Percentiles rank a stretch among this genome's conserved stretches.
Evolutionary conservation across 2,797 vertebrate genomes (phyloP).

Genomic region (Cygnus olor): DNA sequence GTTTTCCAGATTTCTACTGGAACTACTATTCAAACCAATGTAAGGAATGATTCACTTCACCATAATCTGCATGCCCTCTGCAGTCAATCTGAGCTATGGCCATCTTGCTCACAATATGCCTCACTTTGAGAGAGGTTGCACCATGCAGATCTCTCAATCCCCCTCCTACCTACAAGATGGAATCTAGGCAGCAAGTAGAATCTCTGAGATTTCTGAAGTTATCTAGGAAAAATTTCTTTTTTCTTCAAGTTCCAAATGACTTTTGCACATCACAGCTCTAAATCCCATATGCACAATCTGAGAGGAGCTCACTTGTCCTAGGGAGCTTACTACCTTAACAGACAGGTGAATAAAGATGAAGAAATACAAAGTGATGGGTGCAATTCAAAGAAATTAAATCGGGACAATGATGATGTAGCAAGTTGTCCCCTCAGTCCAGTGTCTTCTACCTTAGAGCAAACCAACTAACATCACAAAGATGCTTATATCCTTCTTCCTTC

Average conservation of each 20-base stretch:
- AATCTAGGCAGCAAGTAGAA: neutral
- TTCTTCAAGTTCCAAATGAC: neutral
- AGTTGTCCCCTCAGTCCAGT: neutral
- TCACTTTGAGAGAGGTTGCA: accelerated
- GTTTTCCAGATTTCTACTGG: neutral
- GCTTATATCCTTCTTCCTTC: neutral
- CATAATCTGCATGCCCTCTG: neutral
- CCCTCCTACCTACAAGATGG: neutral
- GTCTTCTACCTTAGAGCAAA: neutral
- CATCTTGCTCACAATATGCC: neutral
- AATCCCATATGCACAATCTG: accelerated
- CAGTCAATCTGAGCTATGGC: neutral
- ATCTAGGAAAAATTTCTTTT: neutral
- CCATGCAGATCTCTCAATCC: neutral
- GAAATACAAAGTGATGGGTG: neutral
- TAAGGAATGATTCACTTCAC: neutral
- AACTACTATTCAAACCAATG: neutral
- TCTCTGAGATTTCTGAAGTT: neutral
- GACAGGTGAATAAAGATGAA: neutral
- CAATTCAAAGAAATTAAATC: neutral
- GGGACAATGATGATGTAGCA: neutral
- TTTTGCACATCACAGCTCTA: neutral
- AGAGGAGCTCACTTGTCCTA: neutral
- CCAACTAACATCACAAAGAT: neutral
- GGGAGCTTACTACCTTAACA: neutral